Conservation (phyloP, 1,140 invertebrate species). For the Colletes latitarsis region DNA sequence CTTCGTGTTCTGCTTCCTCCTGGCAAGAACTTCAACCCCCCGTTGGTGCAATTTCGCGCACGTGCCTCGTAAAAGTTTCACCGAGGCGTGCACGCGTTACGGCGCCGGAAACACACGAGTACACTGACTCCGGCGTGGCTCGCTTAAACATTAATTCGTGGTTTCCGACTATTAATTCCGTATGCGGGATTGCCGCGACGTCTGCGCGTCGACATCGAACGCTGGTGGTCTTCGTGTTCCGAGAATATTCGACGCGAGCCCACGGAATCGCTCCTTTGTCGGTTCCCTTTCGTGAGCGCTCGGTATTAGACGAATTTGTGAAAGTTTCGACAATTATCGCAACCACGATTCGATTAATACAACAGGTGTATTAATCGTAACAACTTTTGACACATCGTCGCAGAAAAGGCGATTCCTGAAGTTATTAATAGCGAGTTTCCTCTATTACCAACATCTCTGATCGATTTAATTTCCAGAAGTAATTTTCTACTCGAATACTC, state of each 20-base stretch:
- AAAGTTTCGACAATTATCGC: neutral
- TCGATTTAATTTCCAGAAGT: too few relatives aligned
- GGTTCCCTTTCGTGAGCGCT: neutral
- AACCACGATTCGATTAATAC: neutral
- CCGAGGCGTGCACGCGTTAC: constrained; percentile 18
- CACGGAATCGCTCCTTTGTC: neutral
- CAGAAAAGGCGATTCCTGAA: too few relatives aligned
- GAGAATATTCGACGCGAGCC: neutral
- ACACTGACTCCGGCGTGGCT: constrained; percentile 3
- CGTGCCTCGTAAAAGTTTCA: constrained; percentile 62
- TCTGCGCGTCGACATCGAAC: constrained; percentile 1
- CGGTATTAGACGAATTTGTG: too few relatives aligned
- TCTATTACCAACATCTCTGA: too few relatives aligned
- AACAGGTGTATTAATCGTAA: too few relatives aligned
- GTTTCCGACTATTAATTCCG: constrained; percentile 58
- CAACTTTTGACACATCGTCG: too few relatives aligned
- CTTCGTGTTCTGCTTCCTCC: neutral
- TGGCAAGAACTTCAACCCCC: constrained; percentile 21
- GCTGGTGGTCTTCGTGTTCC: constrained; percentile 1
- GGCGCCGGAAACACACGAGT: constrained; percentile 6
- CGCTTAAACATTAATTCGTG: constrained; percentile 58
- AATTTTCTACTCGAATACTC: too few relatives aligned
- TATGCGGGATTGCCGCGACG: constrained; percentile 24
- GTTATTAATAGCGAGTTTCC: too few relatives aligned
- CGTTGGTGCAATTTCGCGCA: constrained; percentile 53